Evolutionary conservation across 2,113 vertebrate species (phyloP), one percentile per base, ranked within the genome.

Genomic region (Stegastes partitus): DNA sequence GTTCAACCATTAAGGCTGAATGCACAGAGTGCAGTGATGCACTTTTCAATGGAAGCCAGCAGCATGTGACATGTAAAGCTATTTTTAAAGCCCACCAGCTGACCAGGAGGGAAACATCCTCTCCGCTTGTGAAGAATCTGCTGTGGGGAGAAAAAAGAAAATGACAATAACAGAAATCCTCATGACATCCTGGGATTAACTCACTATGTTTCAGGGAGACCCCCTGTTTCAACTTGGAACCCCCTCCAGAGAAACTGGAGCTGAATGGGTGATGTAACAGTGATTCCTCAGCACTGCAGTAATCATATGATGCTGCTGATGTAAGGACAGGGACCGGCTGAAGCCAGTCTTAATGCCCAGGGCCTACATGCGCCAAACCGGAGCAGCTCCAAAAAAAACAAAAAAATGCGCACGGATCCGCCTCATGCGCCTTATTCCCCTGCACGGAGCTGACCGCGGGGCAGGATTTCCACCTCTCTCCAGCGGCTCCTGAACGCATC

Each of bases 261-360:
- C 22, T 39, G 31, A 9, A 22, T 3, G 28, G 8, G 67, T 77
- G 83, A 87, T 64, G 63, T 73, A 76, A 57, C 49, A 21, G 75
- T 15, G 72, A 66, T 1, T 87, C 78, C 51, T 51, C 19, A 50
- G 79, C 57, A 28, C 70, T 71, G 85, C 87, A 79, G 82, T 58
- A 28, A 86, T 75, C 84, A 82, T 77, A 77, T 82, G 89, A 82
- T 90, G 87, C 77, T 84, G 86, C 87, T 89, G 84, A 87, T 89
- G 78, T 68, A 63, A 80, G 82, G 74, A 84, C 1, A 70, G 37
- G 45, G 81, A 81, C 92, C 85, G 92, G 92, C 88, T 92, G 71
- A 70, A 90, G 83, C 90, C 84, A 74, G 93, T 75, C 55, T 62
- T 51, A 63, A 74, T 37, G 47, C 45, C 49, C 69, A 0, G 14